phyloP scores from a whole-genome alignment of 2,888 invertebrate genomes.

The Chrysolina oricalcia region DNA sequence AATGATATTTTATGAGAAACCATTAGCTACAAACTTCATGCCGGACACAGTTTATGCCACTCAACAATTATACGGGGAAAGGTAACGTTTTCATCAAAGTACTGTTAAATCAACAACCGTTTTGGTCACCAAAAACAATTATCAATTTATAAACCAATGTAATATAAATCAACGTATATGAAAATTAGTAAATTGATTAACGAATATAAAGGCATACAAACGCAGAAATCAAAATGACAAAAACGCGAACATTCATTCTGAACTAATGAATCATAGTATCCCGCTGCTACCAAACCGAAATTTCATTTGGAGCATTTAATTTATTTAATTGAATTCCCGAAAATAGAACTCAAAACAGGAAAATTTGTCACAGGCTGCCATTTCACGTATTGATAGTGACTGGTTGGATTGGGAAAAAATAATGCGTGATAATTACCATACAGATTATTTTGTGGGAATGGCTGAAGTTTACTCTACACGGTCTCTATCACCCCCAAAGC shows the following conservation, averaged over 20 bases:
- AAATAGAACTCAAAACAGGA: neutral
- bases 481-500: no score
- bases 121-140: neutral
- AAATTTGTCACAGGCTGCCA: neutral
- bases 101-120: neutral
- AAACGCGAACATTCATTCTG: neutral
- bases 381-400: neutral
- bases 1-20: no score
- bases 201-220: neutral
- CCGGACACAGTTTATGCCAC: no score
- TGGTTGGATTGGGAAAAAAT: no score
- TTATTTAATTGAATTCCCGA: neutral
- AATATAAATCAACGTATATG: neutral
- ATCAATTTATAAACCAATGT: neutral
- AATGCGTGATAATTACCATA: no score
- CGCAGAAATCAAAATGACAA: neutral
- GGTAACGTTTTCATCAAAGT: no score
- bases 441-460: no score
- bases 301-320: neutral
- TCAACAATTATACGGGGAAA: no score
- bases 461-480: no score
- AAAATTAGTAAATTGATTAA: neutral
- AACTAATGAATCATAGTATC: neutral
- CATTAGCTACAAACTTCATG: no score
- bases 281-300: neutral